Conservation (phyloP, 2,113 vertebrate species). For the Salvator merianae region DNA sequence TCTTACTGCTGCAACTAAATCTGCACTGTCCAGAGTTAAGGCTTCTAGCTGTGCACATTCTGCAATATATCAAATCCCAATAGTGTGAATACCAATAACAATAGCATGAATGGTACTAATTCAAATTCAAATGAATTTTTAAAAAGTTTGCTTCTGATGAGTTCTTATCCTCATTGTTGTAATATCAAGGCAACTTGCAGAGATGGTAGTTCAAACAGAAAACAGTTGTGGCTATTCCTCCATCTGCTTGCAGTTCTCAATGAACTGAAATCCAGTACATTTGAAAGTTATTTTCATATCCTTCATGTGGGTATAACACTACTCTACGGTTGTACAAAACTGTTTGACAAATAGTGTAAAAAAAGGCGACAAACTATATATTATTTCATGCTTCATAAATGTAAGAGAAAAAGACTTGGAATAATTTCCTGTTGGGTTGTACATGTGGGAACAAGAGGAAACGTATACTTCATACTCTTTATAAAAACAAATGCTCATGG, state of each 20-base stretch:
- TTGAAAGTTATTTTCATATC: not conserved
- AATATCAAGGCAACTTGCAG: conserved; percentile 2
- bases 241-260: not conserved
- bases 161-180: not conserved
- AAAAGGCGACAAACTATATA: too few species aligned
- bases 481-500: not conserved
- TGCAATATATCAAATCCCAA: too few species aligned
- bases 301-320: not conserved
- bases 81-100: too few species aligned
- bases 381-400: too few species aligned
- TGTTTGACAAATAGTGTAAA: too few species aligned
- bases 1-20: too few species aligned
- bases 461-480: accelerated
- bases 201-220: not conserved
- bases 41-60: too few species aligned
- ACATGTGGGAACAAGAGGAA: accelerated
- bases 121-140: not conserved
- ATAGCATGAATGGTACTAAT: not conserved
- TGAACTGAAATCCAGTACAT: not conserved
- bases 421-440: accelerated
- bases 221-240: not conserved
- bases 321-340: not conserved
- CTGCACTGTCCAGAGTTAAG: too few species aligned
- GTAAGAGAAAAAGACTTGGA: accelerated
- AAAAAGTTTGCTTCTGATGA: not conserved